Percentiles rank a stretch among this genome's conserved stretches.
Conservation (phyloP, 2,797 vertebrate genomes). For the Sebastes taczanowskii region DNA sequence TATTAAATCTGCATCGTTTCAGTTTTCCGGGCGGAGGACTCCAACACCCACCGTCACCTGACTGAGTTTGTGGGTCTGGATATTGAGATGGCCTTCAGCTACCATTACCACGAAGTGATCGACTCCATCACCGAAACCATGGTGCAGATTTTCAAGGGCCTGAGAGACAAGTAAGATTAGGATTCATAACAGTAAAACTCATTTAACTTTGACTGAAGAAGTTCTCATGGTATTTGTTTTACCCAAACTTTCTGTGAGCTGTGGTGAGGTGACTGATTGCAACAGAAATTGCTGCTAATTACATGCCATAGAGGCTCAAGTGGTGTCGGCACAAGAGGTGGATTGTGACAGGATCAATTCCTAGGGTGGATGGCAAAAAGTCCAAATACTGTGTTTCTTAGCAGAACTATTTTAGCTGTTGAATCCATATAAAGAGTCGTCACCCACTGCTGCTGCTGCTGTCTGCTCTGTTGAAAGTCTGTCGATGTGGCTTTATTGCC, state of each 20-base stretch:
- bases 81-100: conserved; percentile 99
- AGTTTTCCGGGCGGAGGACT: conserved; percentile 99
- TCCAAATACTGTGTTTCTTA: not conserved
- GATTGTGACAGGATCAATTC: conserved; percentile 6
- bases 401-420: not conserved
- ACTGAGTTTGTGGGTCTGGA: conserved; percentile 99
- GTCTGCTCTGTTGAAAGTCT: conserved; percentile 1
- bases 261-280: not conserved
- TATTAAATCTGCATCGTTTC: conserved; percentile 28
- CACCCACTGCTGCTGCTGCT: not conserved
- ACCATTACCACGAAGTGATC: conserved; percentile 98
- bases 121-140: conserved; percentile 97
- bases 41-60: conserved; percentile 97
- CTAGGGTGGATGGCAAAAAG: not conserved
- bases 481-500: conserved; percentile 55
- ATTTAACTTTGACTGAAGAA: not conserved
- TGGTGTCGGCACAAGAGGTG: not conserved
- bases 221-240: not conserved
- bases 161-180: conserved; percentile 90
- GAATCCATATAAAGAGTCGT: conserved; percentile 4
- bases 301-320: not conserved
- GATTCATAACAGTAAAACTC: not conserved
- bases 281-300: not conserved
- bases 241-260: not conserved
- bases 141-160: conserved; percentile 99